Conservation (phyloP, 2,888 invertebrate species). For the Eilema caniola region DNA sequence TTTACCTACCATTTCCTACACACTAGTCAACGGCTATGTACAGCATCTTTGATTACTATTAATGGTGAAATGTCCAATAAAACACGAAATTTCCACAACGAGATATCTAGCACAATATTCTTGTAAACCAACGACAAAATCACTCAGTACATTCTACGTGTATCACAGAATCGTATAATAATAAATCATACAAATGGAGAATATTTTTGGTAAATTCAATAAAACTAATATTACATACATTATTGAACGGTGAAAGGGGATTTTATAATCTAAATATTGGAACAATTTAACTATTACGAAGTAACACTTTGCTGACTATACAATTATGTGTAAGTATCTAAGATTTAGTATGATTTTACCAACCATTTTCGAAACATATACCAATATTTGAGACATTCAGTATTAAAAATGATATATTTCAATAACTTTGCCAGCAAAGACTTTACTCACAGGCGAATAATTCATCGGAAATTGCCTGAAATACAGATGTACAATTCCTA, state of each 20-base stretch:
- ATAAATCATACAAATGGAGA: slow-evolving; percentile 28
- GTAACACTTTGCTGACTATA: slow-evolving; percentile 33
- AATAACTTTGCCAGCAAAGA: not conserved
- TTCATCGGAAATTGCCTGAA: not conserved
- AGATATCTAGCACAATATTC: slow-evolving; percentile 15
- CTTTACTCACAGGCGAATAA: not conserved
- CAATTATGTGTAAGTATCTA: not conserved
- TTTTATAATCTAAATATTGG: slow-evolving; percentile 33
- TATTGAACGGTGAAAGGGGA: slow-evolving; percentile 26
- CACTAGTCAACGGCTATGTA: slow-evolving; percentile 85
- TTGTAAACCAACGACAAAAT: slow-evolving; percentile 19
- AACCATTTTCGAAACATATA: not conserved
- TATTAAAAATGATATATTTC: not conserved
- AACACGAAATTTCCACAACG: slow-evolving; percentile 38
- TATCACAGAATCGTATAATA: slow-evolving; percentile 54
- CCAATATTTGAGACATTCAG: not conserved
- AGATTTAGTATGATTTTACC: not conserved
- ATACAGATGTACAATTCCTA: not conserved
- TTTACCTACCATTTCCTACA: slow-evolving; percentile 78
- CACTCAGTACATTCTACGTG: slow-evolving; percentile 40
- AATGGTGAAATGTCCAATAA: slow-evolving; percentile 48
- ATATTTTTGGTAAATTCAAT: slow-evolving; percentile 37
- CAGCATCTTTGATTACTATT: slow-evolving; percentile 61
- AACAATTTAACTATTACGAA: slow-evolving; percentile 25
- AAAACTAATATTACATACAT: slow-evolving; percentile 26